Conservation (phyloP, 2,113 vertebrate species). For the Brachypteracias leptosomus region DNA sequence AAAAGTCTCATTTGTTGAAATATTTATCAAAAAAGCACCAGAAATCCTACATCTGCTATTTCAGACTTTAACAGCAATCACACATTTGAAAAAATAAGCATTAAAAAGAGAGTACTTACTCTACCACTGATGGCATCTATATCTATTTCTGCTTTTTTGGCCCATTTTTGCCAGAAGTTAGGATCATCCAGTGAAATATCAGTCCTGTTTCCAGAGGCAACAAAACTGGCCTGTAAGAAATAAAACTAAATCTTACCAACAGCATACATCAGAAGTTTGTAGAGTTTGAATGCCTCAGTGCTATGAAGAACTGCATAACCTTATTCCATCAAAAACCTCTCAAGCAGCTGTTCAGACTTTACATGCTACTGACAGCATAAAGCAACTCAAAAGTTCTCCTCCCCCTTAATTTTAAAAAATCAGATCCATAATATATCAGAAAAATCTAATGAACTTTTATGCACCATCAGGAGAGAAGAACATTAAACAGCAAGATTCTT, state of each 20-base stretch:
- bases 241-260: not conserved
- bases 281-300: not conserved
- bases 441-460: conserved; percentile 37
- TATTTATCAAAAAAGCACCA: not conserved
- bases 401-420: not conserved
- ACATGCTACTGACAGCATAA: not conserved
- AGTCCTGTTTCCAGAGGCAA: conserved; percentile 97
- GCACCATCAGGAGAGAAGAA: conserved; percentile 9
- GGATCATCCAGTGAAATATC: conserved; percentile 98
- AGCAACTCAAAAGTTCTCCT: conserved; percentile 12
- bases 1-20: not conserved
- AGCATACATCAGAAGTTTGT: not conserved
- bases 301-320: not conserved
- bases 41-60: not conserved
- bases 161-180: conserved; percentile 99
- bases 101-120: conserved; percentile 79
- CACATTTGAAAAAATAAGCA: not conserved
- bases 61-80: not conserved
- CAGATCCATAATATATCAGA: not conserved
- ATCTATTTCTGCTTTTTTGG: conserved; percentile 98
- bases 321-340: not conserved
- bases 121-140: conserved; percentile 91
- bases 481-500: conserved; percentile 9
- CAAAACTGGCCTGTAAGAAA: conserved; percentile 94
- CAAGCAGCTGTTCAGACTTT: not conserved